These are phyloP conservation scores for Recurvirostra avosetta DNA, from an alignment of 2,113 vertebrate genomes.

Conservation along the genomic window DNA sequence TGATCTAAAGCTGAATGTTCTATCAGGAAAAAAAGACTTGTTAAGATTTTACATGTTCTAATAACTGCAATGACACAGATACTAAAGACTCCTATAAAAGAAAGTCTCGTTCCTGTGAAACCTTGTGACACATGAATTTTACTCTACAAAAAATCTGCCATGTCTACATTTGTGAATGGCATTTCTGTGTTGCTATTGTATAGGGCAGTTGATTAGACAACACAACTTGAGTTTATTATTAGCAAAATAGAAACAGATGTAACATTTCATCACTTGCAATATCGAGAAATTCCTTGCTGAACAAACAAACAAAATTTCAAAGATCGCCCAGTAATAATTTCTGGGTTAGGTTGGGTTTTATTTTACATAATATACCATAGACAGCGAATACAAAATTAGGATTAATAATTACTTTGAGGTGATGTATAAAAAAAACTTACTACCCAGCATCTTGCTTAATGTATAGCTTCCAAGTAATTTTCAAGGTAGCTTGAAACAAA, in stretches of 20 bases:
- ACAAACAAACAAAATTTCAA: not conserved
- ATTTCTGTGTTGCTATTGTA: not conserved
- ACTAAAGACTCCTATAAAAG: conserved; percentile 30
- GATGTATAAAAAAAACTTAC: not conserved
- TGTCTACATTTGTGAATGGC: not conserved
- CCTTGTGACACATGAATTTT: not conserved
- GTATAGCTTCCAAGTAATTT: not conserved
- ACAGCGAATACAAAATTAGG: not conserved
- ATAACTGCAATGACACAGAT: conserved; percentile 16
- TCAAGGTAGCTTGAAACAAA: not conserved
- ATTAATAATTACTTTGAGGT: not conserved
- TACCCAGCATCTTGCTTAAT: not conserved
- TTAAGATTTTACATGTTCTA: conserved; percentile 28
- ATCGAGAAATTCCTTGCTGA: not conserved
- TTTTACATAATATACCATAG: not conserved
- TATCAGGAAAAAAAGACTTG: not conserved
- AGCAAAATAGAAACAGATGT: conserved; percentile 4
- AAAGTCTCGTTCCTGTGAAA: not conserved
- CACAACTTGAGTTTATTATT: not conserved
- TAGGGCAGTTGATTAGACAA: not conserved
- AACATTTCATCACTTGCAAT: not conserved
- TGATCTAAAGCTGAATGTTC: conserved; percentile 38
- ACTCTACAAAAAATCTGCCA: not conserved
- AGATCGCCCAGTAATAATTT: not conserved
- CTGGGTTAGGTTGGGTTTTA: not conserved